Evolutionary conservation across 2,888 invertebrate species (phyloP), one percentile per base, ranked within the genome.

Genomic region (Nomada ruficornis): DNA sequence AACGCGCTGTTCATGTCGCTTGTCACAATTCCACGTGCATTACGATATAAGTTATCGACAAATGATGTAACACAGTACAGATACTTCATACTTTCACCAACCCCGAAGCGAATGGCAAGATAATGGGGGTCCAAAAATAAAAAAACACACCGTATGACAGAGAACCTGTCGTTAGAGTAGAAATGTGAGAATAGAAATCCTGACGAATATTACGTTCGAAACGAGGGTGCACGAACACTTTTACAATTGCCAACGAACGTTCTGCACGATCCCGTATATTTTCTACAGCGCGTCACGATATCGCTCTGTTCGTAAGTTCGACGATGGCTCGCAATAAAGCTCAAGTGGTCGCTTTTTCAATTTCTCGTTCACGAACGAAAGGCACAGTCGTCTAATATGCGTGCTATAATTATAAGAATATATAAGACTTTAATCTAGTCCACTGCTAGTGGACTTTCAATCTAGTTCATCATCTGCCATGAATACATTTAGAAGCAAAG

Each of bases 331-430:
- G 70, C 60, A 60, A 60, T 42, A 70, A 70, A 82, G 67, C 62
- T 75, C 50, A 80, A 80, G 80, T 72, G 69, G 77, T 36, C 42
- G 29, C 71, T 68, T 62, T 55, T 47, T 54, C 77, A 29, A 77
- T 83, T 77, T 65, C 64, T 47, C 20, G 42, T 65, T n/a, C 29
- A 26, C 47, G 23, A 55, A 67, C 70, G 67, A 62, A 83, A 77
- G 9, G 23, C 52, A 52, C 59, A 36, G 57, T 62, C 60, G 77
- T 55, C 77, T 20, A 73, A 81, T 81, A 77, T 50, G 13, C 36
- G 29, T n/a, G n/a, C 54, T 59, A 71, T 52, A 68, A 74, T 74
- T 70, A 54, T 9, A 2, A 44, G 52, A 54, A 72, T 80, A 55
- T 42, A 59, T 20, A 11, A 23, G 44, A 23, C 47, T 59, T 52